A percentile compares a stretch with the other conserved stretches of the same genome.
Conservation (phyloP, 2,888 invertebrate genomes). For the Ectemnius continuus region DNA sequence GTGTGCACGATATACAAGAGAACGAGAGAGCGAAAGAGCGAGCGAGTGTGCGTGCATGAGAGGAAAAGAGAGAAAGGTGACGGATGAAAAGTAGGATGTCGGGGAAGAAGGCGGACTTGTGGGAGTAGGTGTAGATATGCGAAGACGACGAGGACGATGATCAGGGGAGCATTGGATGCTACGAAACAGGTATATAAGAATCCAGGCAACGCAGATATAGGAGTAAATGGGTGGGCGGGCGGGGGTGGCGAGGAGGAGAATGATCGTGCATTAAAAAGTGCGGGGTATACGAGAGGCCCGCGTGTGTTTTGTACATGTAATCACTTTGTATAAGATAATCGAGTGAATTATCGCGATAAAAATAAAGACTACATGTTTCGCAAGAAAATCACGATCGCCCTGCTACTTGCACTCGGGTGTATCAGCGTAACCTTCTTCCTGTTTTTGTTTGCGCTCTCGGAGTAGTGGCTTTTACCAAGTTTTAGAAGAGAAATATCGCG, state of each 20-base stretch:
- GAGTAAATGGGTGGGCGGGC: not conserved
- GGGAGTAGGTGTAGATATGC: slow-evolving; percentile 45
- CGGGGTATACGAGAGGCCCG: slow-evolving; percentile 36
- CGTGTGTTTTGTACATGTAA: slow-evolving; percentile 62
- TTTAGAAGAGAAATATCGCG: slow-evolving; percentile 15
- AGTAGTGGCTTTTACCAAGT: slow-evolving; percentile 18
- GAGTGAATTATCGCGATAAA: slow-evolving; percentile 52
- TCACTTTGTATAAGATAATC: slow-evolving; percentile 60
- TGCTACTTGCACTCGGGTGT: slow-evolving; percentile 42
- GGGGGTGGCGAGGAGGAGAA: not conserved
- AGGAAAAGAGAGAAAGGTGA: slow-evolving; percentile 10
- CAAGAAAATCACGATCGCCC: slow-evolving; percentile 32
- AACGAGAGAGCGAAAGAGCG: slow-evolving; percentile 14
- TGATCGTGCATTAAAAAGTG: slow-evolving; percentile 14
- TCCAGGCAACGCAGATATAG: slow-evolving; percentile 9
- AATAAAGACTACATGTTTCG: slow-evolving; percentile 57
- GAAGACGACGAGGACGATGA: slow-evolving; percentile 7
- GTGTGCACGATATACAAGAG: slow-evolving; percentile 31
- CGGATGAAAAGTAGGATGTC: not conserved
- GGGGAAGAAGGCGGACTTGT: not conserved
- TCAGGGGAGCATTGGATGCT: not conserved
- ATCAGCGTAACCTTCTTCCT: slow-evolving; percentile 52
- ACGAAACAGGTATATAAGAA: not conserved
- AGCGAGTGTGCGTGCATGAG: slow-evolving; percentile 18
- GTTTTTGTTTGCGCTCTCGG: slow-evolving; percentile 47